Base-by-base conservation (phyloP, 2,888 invertebrate species). In the Plebejus anna region DNA sequence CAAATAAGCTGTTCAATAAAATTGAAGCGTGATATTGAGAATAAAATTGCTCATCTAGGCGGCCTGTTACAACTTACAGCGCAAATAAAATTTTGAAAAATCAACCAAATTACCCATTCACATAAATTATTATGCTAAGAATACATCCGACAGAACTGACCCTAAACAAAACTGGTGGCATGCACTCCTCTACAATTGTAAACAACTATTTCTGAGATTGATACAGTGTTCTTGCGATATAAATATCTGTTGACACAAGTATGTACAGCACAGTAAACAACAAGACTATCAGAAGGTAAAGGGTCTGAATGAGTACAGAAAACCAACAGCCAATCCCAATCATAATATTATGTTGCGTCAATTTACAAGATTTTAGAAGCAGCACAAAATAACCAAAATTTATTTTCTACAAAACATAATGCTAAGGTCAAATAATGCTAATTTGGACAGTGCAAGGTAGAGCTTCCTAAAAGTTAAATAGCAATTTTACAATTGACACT, bases 301-400 rank as follows among this genome's bases (percentile, higher is more conserved):
- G 90, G 90, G 87, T 82, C 81, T 79, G 86, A 90, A 91, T 89
- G 90, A 90, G 90, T 86, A 92, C 91, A 90, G 92, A 92, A 92
- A 92, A 92, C 91, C 92, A 88, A 89, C 91, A 92, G 88, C 91
- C 91, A 92, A 91, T 90, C 70, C 22, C 22, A 22, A 22, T 22
- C 22, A 22, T 22, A 22, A 79, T 80, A 71, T 57, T 66, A 75
- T 77, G 72, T 73, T n/a, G 32, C 61, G 79, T 79, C 75, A 80
- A 77, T 78, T 79, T 79, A 80, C 77, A 77, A 66, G 13, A 66
- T 66, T 32, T 32, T 32, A 66, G 36, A 36, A 66, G 32, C 66
- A 66, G 61, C 28, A 32, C 13, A 55, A 55, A 55, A 13, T 13
- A 51, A 51, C 51, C 42, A 42, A 9, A 61, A 61, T 61, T 61